phyloP scores from a whole-genome alignment of 2,888 invertebrate species.

The Fissipunctia ypsillon region DNA sequence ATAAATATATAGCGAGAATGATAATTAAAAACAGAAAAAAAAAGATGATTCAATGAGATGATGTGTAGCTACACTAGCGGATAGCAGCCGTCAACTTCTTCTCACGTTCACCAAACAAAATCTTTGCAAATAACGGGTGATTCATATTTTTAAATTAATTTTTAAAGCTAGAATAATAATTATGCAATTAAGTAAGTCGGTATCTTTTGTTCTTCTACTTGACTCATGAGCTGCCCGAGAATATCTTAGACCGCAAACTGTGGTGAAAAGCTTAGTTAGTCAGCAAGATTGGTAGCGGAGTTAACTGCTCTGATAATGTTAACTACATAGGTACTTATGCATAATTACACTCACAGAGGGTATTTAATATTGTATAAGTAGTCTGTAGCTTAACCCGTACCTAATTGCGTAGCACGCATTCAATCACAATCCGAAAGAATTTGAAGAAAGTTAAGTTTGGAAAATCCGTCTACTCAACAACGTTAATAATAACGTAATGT shows the following conservation, averaged over 20 bases:
- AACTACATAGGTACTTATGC: neutral
- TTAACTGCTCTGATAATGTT: constrained; percentile 11
- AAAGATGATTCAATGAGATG: no score
- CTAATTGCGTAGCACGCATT: no score
- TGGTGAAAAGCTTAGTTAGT: constrained; percentile 24
- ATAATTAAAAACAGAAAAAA: no score
- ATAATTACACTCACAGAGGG: neutral
- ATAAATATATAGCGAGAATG: no score
- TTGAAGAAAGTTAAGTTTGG: neutral
- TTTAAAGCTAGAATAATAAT: no score
- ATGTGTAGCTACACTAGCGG: no score
- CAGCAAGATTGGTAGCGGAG: constrained; percentile 20
- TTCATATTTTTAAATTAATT: neutral
- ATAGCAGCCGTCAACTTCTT: neutral
- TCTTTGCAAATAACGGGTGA: neutral
- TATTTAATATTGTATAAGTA: neutral
- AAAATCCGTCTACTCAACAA: neutral
- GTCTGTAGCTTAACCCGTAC: neutral
- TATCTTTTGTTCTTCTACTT: neutral
- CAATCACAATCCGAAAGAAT: neutral
- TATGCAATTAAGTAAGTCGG: neutral
- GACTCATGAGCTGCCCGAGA: neutral
- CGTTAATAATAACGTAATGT: neutral
- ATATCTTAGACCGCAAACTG: constrained; percentile 21
- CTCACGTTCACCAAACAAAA: neutral